phyloP scores from a whole-genome alignment of 1,140 invertebrate species.

The Trichonephila clavipes region DNA sequence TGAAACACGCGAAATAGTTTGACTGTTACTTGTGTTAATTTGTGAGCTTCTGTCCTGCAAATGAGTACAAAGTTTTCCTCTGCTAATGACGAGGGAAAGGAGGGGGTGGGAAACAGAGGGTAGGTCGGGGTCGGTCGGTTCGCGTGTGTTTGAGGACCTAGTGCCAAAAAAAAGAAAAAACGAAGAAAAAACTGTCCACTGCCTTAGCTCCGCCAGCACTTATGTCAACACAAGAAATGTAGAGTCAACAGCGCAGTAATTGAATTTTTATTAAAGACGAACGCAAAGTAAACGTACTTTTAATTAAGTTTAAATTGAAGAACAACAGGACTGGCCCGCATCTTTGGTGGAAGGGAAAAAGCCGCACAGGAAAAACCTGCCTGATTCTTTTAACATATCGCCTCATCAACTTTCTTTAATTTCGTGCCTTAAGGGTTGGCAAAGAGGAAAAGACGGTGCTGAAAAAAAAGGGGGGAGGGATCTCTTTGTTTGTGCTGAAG shows the following conservation, averaged over 20 bases:
- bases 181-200: conserved; percentile 69
- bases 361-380: conserved; percentile 70
- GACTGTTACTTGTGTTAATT: conserved; percentile 76
- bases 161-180: conserved; percentile 72
- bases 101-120: conserved; percentile 4
- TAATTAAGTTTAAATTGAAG: conserved; percentile 77
- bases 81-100: conserved; percentile 65
- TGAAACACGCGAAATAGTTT: conserved; percentile 74
- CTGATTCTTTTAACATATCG: conserved; percentile 76
- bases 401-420: conserved; percentile 77
- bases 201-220: conserved; percentile 71
- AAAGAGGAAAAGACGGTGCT: conserved; percentile 63
- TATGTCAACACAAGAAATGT: conserved; percentile 77
- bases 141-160: conserved; percentile 73
- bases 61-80: conserved; percentile 76
- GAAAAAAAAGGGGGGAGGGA: conserved; percentile 51
- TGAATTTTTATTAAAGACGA: conserved; percentile 77
- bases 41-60: conserved; percentile 72
- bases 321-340: conserved; percentile 76
- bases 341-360: conserved; percentile 68
- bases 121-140: conserved; percentile 54
- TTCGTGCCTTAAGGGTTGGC: conserved; percentile 76
- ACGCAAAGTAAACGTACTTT: conserved; percentile 77
- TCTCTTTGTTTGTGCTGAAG: conserved; percentile 76
- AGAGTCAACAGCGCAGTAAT: conserved; percentile 76